phyloP scores from a whole-genome alignment of 2,888 invertebrate species.

The Lithophane leautieri region DNA sequence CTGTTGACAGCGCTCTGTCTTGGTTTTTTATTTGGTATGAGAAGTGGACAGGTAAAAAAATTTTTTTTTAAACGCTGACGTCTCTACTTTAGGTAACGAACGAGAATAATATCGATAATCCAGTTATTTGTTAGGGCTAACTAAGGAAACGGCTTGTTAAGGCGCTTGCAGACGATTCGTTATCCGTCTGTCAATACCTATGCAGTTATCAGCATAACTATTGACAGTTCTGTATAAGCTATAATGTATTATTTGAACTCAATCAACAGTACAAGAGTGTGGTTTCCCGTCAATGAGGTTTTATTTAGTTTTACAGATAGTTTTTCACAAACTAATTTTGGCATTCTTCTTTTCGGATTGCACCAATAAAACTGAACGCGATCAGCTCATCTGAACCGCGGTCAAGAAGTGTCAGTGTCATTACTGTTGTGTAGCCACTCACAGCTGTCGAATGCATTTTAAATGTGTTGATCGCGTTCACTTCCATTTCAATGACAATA shows the following conservation, averaged over 20 bases:
- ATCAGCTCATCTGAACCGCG: not conserved
- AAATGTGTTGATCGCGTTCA: not conserved
- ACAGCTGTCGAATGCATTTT: not conserved
- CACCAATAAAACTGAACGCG: not conserved
- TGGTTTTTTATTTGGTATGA: no score
- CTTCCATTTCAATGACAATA: not conserved
- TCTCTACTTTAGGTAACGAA: not conserved
- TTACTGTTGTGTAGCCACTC: not conserved
- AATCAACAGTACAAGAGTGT: constrained; percentile 29
- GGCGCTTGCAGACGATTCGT: constrained; percentile 38
- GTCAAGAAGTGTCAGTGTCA: not conserved
- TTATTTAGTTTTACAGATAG: not conserved
- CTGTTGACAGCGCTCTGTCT: no score
- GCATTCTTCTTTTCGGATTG: not conserved
- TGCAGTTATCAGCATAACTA: constrained; percentile 57
- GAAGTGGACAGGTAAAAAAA: not conserved
- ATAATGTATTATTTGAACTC: constrained; percentile 45
- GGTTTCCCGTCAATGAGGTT: constrained; percentile 22
- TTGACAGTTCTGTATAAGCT: constrained; percentile 42
- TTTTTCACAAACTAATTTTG: not conserved
- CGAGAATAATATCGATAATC: constrained; percentile 10
- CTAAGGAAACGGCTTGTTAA: constrained; percentile 45
- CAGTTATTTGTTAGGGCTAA: constrained; percentile 34
- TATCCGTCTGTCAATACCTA: constrained; percentile 50
- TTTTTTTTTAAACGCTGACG: no score